Evolutionary conservation across 2,888 invertebrate species (phyloP).

Genomic region (Agrotis ipsilon): DNA sequence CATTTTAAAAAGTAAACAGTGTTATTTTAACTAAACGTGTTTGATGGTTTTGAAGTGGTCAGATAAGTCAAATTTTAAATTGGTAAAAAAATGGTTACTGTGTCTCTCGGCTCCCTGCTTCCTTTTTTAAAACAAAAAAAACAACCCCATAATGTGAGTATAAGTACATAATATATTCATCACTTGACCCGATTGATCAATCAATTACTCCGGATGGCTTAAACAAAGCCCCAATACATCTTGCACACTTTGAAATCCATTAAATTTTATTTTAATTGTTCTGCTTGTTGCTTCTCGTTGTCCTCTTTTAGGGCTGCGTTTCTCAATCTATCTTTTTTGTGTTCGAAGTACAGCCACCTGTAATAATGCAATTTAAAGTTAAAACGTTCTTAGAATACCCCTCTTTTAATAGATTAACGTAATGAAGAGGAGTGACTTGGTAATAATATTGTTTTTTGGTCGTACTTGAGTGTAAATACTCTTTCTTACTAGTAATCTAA

Average conservation of each 20-base stretch:
- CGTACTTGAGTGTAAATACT: not conserved
- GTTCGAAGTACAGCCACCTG: constrained; percentile 94
- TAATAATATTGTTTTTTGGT: constrained; percentile 7
- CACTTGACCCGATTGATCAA: constrained; percentile 41
- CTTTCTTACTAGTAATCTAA: too few relatives aligned
- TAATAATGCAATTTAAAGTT: constrained; percentile 55
- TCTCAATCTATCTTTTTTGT: constrained; percentile 87
- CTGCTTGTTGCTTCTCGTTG: constrained; percentile 71
- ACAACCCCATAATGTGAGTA: constrained; percentile 7
- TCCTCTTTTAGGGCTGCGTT: constrained; percentile 72
- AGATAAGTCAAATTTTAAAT: too few relatives aligned
- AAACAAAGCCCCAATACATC: constrained; percentile 39
- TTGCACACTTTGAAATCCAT: constrained; percentile 26
- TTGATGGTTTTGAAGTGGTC: too few relatives aligned
- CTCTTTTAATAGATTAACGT: constrained; percentile 8
- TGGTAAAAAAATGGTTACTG: too few relatives aligned
- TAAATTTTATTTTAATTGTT: constrained; percentile 58
- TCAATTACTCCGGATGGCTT: constrained; percentile 38
- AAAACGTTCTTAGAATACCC: constrained; percentile 26
- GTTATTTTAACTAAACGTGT: too few relatives aligned
- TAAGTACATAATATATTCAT: constrained; percentile 47
- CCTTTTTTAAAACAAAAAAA: not conserved
- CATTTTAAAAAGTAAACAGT: too few relatives aligned
- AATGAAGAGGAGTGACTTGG: constrained; percentile 1
- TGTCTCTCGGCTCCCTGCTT: too few relatives aligned